These are phyloP conservation scores for Melanotaenia parkinsoni DNA, from an alignment of 2,797 vertebrate genomes.

Conservation along the genomic window DNA sequence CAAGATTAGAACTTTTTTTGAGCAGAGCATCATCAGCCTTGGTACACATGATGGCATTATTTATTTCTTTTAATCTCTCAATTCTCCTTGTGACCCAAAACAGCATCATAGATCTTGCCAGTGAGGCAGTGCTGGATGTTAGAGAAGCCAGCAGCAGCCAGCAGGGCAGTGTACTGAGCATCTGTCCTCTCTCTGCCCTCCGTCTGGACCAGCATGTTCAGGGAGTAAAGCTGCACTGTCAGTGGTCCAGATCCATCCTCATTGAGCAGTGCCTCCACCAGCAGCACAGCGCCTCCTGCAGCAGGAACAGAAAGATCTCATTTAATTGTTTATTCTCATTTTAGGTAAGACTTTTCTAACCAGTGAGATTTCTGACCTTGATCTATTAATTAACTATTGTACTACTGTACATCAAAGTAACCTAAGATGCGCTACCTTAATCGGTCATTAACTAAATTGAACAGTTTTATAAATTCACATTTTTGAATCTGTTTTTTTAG, in stretches of 20 bases:
- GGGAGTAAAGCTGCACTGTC: constrained; percentile 86
- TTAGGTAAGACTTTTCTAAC: neutral
- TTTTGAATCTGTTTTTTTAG: neutral
- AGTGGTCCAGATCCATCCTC: constrained; percentile 82
- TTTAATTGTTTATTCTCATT: neutral
- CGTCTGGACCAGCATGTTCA: constrained; percentile 92
- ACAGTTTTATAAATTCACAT: neutral
- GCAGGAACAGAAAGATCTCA: constrained; percentile 7
- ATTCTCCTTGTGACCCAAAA: constrained; percentile 84
- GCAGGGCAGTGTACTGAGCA: constrained; percentile 80
- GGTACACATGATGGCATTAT: neutral
- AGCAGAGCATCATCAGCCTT: neutral
- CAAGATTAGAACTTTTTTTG: neutral
- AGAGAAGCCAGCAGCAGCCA: constrained; percentile 83
- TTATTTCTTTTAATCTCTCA: neutral
- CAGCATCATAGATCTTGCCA: constrained; percentile 86
- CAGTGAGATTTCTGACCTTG: neutral
- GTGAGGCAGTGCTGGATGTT: constrained; percentile 78
- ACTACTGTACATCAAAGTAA: neutral
- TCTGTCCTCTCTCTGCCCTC: constrained; percentile 87
- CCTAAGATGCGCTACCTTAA: neutral
- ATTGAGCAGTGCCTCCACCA: constrained; percentile 79
- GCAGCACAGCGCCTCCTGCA: constrained; percentile 78
- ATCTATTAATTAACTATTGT: neutral
- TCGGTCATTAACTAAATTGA: neutral